Evolutionary conservation across 2,113 vertebrate genomes (phyloP).

Genomic region (Nothocercus julius): DNA sequence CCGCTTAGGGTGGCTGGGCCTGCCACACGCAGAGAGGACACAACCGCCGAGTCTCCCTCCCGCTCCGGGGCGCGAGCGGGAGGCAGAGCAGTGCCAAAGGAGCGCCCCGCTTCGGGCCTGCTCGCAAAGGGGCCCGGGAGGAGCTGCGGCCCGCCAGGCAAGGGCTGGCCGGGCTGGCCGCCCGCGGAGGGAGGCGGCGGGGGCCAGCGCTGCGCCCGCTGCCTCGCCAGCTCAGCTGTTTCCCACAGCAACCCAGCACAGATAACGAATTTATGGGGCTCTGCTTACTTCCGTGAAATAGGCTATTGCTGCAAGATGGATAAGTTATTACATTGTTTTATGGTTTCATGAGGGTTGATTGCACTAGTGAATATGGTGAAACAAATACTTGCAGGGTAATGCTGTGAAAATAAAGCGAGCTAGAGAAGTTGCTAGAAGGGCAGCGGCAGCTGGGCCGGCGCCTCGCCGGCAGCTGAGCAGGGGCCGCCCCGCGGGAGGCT

Average conservation of each 20-base stretch:
- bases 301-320: background rate
- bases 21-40: background rate
- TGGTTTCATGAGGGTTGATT: background rate
- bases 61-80: background rate
- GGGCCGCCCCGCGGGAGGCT: too few relatives aligned
- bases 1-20: accelerated
- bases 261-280: constrained; percentile 16
- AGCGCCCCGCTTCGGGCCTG: background rate
- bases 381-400: accelerated
- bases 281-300: accelerated
- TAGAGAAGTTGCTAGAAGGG: background rate
- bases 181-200: too few relatives aligned
- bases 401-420: accelerated
- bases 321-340: background rate
- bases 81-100: background rate
- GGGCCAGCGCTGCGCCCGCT: too few relatives aligned
- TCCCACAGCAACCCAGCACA: accelerated
- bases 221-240: background rate
- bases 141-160: too few relatives aligned
- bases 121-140: too few relatives aligned
- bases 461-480: too few relatives aligned
- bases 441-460: too few relatives aligned
- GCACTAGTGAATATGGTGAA: accelerated
- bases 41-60: background rate
- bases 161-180: too few relatives aligned